Evolutionary conservation across 2,888 invertebrate genomes (phyloP), one percentile per base, ranked within the genome.

Genomic region (Drosophila subquinaria): DNA sequence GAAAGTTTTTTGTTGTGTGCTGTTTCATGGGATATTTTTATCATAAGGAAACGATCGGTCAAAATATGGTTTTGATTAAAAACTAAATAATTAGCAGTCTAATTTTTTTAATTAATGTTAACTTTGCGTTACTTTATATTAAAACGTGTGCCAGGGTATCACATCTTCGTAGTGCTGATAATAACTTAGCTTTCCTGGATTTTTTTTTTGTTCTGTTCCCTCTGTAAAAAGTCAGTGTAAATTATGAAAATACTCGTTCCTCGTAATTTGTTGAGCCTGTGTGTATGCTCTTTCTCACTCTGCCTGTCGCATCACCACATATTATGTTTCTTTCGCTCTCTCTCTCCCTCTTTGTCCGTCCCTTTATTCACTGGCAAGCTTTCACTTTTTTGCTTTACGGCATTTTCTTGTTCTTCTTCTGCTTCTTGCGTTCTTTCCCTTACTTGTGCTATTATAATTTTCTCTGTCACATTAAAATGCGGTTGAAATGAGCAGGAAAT

Each of bases 401-500:
- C 27, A 61, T 69, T 69, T 57, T 64, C 43, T 56, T 63, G 45
- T 30, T 45, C 30, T 50, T 47, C 27, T 48, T 70, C 30, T 50
- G 30, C 30, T 48, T 70, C 17, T 35, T 35, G 56, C 33, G 56
- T 59, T 76, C 69, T 73, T 73, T 38, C 72, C 75, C 70, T 74
- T 59, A 70, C 69, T 73, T 75, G 71, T 82, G 82, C 69, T 71
- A 79, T 81, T 79, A 82, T 82, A 82, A 82, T 82, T 82, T 79
- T 81, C 82, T 82, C 77, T 82, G 81, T 80, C 81, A 77, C 75
- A 78, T 80, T 83, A 78, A 81, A 82, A 82, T 82, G 83, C 83
- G 84, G 83, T 72, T 78, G 81, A 82, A 82, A 80, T 74, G 80
- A 74, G 76, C 88, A 84, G 88, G 88, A 88, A 88, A 84, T 86